phyloP scores from a whole-genome alignment of 1,140 invertebrate species.

The Eriocheir sinensis region DNA sequence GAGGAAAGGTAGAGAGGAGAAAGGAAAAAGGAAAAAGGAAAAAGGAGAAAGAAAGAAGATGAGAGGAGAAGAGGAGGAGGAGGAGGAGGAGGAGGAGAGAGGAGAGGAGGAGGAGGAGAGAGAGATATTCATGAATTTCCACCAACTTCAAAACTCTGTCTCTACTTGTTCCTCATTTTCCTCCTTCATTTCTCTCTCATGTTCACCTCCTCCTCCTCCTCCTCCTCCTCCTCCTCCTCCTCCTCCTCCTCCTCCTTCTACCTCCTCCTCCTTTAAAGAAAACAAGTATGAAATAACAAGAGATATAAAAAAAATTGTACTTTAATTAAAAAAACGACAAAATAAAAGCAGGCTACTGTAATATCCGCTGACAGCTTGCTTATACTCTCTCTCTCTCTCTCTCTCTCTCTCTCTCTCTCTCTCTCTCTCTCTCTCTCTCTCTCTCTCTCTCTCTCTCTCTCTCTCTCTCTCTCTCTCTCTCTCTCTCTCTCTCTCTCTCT shows the following conservation, averaged over 20 bases:
- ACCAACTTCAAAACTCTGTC: too few relatives aligned
- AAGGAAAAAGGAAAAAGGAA: not conserved
- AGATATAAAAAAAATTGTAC: too few relatives aligned
- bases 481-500: slow-evolving; percentile 36
- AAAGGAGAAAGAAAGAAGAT: not conserved
- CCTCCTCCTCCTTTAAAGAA: too few relatives aligned
- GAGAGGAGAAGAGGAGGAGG: not conserved
- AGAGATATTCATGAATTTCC: not conserved
- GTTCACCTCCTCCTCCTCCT: not conserved
- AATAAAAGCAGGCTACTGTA: too few relatives aligned
- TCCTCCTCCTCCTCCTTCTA: too few relatives aligned
- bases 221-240: not conserved
- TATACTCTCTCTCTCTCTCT: not conserved
- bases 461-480: not conserved
- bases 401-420: too few relatives aligned
- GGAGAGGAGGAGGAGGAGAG: slow-evolving; percentile 18
- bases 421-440: too few relatives aligned
- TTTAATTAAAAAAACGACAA: too few relatives aligned
- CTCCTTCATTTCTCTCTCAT: not conserved
- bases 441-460: too few relatives aligned
- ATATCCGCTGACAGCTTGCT: too few relatives aligned
- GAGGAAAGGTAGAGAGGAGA: not conserved
- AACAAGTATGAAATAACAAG: too few relatives aligned
- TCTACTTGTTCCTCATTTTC: not conserved
- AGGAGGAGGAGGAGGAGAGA: not conserved